phyloP scores from a whole-genome alignment of 2,797 vertebrate genomes.

The Eurystomus glaucurus region DNA sequence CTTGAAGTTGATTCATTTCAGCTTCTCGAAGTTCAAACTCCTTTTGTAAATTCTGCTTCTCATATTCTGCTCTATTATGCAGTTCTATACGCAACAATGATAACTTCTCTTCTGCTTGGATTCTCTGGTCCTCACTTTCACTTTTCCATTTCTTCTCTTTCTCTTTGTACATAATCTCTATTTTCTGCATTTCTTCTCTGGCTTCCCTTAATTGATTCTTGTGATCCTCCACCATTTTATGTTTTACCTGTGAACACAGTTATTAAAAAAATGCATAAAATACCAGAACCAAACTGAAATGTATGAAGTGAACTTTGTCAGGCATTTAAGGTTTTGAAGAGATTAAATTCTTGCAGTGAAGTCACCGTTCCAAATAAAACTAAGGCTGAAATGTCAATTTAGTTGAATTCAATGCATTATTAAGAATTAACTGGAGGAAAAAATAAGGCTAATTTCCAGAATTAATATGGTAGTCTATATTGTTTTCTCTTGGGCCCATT shows the following conservation, averaged over 20 bases:
- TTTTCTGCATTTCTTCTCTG: conserved; percentile 57
- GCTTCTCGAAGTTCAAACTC: conserved; percentile 73
- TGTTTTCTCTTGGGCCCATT: not conserved
- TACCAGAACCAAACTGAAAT: not conserved
- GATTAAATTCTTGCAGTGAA: not conserved
- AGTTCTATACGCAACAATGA: conserved; percentile 41
- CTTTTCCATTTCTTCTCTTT: conserved; percentile 73
- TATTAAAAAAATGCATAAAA: not conserved
- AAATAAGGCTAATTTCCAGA: not conserved
- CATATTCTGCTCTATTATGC: conserved; percentile 77
- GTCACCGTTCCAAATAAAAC: not conserved
- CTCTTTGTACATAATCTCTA: conserved; percentile 57
- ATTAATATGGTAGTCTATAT: not conserved
- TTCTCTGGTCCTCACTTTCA: conserved; percentile 36
- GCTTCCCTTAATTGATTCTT: conserved; percentile 61
- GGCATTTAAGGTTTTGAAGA: not conserved
- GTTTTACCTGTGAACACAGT: conserved; percentile 60
- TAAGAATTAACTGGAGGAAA: not conserved
- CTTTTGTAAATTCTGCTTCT: conserved; percentile 75
- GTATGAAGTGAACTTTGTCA: not conserved
- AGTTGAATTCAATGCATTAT: not conserved
- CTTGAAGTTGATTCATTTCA: conserved; percentile 76
- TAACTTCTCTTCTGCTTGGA: conserved; percentile 67
- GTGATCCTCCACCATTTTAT: conserved; percentile 63
- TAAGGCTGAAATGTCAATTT: not conserved